These are phyloP conservation scores for Hippolais icterina DNA, from an alignment of 2,113 vertebrate species.

Conservation along the genomic window DNA sequence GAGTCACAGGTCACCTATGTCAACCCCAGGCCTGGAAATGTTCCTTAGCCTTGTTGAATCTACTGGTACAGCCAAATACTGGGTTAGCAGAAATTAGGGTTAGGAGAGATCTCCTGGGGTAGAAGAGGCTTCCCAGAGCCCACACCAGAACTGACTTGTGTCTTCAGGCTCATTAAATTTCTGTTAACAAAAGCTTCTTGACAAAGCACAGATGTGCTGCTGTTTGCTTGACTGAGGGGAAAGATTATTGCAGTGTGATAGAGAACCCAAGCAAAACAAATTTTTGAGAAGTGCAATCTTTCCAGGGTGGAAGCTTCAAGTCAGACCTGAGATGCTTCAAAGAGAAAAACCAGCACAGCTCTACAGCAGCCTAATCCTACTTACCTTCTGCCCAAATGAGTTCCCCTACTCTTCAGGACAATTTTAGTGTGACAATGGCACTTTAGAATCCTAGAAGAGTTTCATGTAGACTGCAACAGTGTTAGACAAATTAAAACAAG, in stretches of 20 bases:
- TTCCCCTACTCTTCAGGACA: background rate
- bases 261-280: background rate
- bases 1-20: background rate
- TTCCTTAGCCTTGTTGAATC: background rate
- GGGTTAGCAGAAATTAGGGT: background rate
- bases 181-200: background rate
- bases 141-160: background rate
- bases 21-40: background rate
- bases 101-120: background rate
- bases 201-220: background rate
- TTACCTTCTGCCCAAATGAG: background rate
- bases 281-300: background rate
- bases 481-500: background rate
- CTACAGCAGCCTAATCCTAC: background rate
- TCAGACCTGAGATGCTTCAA: background rate
- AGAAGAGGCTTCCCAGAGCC: background rate
- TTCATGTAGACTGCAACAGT: background rate
- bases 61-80: background rate
- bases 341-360: background rate
- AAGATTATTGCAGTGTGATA: background rate
- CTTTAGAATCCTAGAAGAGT: background rate
- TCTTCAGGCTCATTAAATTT: background rate
- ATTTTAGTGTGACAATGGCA: background rate
- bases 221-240: background rate
- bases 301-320: background rate